Percentiles rank a stretch among this genome's conserved stretches.
These are phyloP conservation scores for Melospiza georgiana DNA, from an alignment of 2,113 vertebrate genomes.

Conservation along the genomic window DNA sequence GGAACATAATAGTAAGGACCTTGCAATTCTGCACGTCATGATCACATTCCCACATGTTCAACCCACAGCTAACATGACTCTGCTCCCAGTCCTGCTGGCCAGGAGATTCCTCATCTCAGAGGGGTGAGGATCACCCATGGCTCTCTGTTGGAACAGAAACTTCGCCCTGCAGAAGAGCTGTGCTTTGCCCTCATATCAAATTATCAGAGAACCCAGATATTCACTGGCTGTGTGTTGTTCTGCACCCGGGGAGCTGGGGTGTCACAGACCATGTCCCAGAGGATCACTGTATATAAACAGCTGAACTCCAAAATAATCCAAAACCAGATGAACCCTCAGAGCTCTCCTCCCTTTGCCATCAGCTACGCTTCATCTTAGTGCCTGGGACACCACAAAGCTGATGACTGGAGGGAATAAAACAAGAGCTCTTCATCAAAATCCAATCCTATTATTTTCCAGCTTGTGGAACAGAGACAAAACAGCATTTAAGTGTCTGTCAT, in stretches of 20 bases:
- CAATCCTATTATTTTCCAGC: constrained; percentile 9
- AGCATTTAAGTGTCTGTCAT: constrained; percentile 10
- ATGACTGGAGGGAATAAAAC: neutral
- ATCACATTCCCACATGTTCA: neutral
- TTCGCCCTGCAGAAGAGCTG: neutral
- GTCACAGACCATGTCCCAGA: neutral
- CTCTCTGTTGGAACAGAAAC: neutral
- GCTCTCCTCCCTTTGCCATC: neutral
- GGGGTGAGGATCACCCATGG: neutral
- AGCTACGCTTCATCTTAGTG: neutral
- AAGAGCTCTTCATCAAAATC: constrained; percentile 5
- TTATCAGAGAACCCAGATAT: neutral
- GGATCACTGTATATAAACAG: neutral
- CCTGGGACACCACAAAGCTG: neutral
- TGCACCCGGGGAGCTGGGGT: neutral
- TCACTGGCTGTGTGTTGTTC: neutral
- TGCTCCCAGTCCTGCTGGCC: neutral
- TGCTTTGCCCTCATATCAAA: neutral
- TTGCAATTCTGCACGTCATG: neutral
- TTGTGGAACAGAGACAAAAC: neutral
- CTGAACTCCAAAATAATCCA: neutral
- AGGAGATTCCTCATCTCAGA: neutral
- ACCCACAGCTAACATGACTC: neutral
- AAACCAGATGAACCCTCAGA: neutral
- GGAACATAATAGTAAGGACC: neutral